A percentile compares a stretch with the other conserved stretches of the same genome.
These are phyloP conservation scores for Synergus gifuensis DNA, from an alignment of 2,888 invertebrate species.

Conservation along the genomic window DNA sequence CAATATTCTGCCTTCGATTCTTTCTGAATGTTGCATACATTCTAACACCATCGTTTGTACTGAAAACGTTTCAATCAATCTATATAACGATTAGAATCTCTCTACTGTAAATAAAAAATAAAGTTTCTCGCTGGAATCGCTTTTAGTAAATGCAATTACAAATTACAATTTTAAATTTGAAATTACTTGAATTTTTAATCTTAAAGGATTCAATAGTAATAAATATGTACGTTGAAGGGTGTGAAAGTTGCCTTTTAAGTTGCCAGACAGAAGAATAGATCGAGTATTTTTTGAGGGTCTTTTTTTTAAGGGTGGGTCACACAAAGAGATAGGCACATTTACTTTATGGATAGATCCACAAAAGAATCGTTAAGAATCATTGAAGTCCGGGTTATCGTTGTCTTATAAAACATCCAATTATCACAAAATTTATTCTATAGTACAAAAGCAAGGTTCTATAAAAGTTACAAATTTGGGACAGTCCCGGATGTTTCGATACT, in stretches of 20 bases:
- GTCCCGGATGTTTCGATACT: conserved; percentile 18
- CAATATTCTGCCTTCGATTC: conserved; percentile 17
- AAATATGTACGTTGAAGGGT: not conserved
- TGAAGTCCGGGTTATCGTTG: conserved; percentile 26
- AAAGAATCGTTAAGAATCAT: conserved; percentile 28
- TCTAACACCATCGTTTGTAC: conserved; percentile 23
- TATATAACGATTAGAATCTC: not conserved
- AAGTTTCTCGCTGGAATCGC: not conserved
- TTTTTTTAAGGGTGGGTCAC: not conserved
- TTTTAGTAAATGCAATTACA: not conserved
- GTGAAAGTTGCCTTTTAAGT: conserved; percentile 17
- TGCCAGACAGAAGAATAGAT: not conserved
- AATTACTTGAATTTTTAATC: not conserved
- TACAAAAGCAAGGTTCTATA: conserved; percentile 35
- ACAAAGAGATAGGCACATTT: conserved; percentile 32
- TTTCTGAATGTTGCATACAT: conserved; percentile 22
- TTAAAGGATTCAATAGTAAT: not conserved
- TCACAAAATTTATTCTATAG: conserved; percentile 18
- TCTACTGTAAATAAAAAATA: not conserved
- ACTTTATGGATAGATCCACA: conserved; percentile 27
- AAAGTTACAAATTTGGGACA: conserved; percentile 40
- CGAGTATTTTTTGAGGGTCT: not conserved
- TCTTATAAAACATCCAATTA: conserved; percentile 37
- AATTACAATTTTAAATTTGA: not conserved
- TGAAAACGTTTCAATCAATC: conserved; percentile 24